Evolutionary conservation across 2,888 invertebrate species (phyloP), one percentile per base, ranked within the genome.

Genomic region (Ophion costatus): DNA sequence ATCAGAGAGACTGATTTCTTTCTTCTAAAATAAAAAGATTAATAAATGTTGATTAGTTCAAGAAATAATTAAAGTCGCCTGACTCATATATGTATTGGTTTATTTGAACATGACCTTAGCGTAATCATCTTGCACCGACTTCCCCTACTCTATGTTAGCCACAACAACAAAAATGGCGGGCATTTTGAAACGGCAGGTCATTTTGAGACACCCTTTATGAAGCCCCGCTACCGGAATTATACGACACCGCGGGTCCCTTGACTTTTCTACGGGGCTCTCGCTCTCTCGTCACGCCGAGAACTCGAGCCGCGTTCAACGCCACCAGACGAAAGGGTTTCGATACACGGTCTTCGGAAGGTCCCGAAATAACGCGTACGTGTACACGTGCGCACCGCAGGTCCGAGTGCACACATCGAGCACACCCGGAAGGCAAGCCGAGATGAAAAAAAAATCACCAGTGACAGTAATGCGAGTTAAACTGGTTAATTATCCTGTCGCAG

Each of bases 401-500:
- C 33, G 33, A 38, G 64, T 66, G 33, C n/a, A 14, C 42, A 20
- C 61, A 73, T 79, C 70, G 51, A 42, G 33, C 63, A 24, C 74
- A 67, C 79, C 73, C 79, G 80, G 63, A 73, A 85, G 84, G 42
- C 64, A 38, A 33, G 63, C 51, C 45, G 74, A 29, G 42, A 61
- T 29, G 57, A 77, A 57, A 77, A 29, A 57, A 77, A 20, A 69
- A 63, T 79, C 74, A 67, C 59, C 29, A 70, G 63, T 78, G 83
- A 80, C 78, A 85, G 84, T 87, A 84, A 88, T 87, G 75, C 81
- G 70, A 80, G 79, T 84, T 84, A 73, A 86, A 79, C 82, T 67
- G 80, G 81, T 76, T 88, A 88, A 89, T 88, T 89, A 88, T 83
- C 82, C 80, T 83, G 82, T 83, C 86, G 71, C 61, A 22, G 59